A percentile compares a stretch with the other conserved stretches of the same genome.
Conservation (phyloP, 2,113 vertebrate species). For the Cathartes aura region DNA sequence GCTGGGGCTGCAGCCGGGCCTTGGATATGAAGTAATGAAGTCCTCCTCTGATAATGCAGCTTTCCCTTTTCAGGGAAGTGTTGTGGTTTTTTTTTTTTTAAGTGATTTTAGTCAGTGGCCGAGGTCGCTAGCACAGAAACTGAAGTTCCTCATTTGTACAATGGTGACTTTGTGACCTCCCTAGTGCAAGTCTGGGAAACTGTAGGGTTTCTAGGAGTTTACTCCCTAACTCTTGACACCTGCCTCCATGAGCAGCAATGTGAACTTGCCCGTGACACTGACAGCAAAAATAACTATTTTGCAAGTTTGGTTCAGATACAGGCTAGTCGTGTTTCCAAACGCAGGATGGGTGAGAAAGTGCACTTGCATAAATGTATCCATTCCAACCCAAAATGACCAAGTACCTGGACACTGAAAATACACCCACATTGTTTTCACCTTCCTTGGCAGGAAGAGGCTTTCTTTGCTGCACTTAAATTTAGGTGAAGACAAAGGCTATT, state of each 20-base stretch:
- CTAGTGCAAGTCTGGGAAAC: background rate
- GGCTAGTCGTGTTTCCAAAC: background rate
- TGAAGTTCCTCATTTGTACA: background rate
- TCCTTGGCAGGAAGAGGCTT: background rate
- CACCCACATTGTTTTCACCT: accelerated
- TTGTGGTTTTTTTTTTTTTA: too few relatives aligned
- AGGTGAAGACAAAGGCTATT: background rate
- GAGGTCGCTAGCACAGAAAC: too few relatives aligned
- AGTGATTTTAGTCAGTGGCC: background rate
- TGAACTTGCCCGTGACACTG: background rate
- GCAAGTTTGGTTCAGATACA: background rate
- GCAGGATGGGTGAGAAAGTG: background rate
- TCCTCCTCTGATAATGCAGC: accelerated
- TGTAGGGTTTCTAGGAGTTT: background rate
- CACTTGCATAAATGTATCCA: background rate
- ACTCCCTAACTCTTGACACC: background rate
- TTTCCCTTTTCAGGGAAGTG: background rate
- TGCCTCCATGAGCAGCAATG: background rate
- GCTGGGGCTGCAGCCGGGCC: background rate
- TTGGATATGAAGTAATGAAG: background rate
- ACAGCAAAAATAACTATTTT: background rate
- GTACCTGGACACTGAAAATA: background rate
- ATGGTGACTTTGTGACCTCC: background rate
- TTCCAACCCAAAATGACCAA: background rate
- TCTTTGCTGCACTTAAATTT: background rate